phyloP scores from a whole-genome alignment of 1,140 invertebrate species.

The Drosophila rufa region DNA sequence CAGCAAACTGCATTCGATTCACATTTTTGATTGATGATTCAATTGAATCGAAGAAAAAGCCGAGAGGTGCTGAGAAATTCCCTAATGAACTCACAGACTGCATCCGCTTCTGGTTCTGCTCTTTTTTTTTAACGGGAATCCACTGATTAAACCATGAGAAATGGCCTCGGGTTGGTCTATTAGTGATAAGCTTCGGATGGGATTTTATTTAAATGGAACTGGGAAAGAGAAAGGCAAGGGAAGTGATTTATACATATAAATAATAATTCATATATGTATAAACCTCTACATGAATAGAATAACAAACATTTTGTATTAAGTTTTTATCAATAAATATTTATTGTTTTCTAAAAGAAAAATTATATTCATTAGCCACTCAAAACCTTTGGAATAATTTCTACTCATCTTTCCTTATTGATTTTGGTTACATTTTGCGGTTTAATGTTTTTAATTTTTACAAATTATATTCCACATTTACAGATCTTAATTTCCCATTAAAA shows the following conservation, averaged over 20 bases:
- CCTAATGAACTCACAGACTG: slow-evolving; percentile 42
- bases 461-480: background rate
- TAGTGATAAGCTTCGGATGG: slow-evolving; percentile 27
- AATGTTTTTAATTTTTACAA: background rate
- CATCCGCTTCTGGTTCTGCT: slow-evolving; percentile 31
- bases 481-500: slow-evolving; percentile 13
- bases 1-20: slow-evolving; percentile 28
- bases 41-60: slow-evolving; percentile 4
- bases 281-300: too few relatives aligned
- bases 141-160: slow-evolving; percentile 55
- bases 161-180: slow-evolving; percentile 39
- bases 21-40: slow-evolving; percentile 41
- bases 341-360: too few relatives aligned
- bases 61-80: slow-evolving; percentile 11
- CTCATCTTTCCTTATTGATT: background rate
- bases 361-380: too few relatives aligned
- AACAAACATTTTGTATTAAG: too few relatives aligned
- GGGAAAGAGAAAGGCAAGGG: background rate
- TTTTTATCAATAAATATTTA: too few relatives aligned
- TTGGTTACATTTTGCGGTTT: background rate
- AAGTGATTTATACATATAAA: background rate
- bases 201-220: background rate
- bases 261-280: too few relatives aligned
- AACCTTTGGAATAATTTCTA: too few relatives aligned
- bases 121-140: background rate